phyloP scores from a whole-genome alignment of 2,888 invertebrate genomes.

The Luperina testacea region DNA sequence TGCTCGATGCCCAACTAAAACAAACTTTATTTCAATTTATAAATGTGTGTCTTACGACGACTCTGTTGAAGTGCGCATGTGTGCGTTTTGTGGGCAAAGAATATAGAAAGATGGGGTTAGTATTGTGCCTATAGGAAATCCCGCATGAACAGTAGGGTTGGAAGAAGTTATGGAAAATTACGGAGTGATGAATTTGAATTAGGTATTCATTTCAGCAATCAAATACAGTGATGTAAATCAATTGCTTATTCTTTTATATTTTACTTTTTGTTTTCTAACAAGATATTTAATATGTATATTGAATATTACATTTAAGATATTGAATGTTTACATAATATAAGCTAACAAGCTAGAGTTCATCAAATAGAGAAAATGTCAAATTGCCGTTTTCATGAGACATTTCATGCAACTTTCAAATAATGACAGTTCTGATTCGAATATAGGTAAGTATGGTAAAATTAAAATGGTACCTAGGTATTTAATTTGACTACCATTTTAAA shows the following conservation, averaged over 20 bases:
- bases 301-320: no score
- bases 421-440: not conserved
- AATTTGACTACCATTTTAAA: no score
- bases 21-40: slow-evolving; percentile 89
- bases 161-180: not conserved
- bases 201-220: not conserved
- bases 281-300: no score
- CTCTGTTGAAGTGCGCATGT: slow-evolving; percentile 79
- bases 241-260: not conserved
- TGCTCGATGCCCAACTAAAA: slow-evolving; percentile 89
- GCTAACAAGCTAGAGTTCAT: not conserved
- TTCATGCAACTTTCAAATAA: not conserved
- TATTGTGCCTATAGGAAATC: slow-evolving; percentile 41
- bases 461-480: not conserved
- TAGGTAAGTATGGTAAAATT: not conserved
- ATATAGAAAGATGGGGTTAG: slow-evolving; percentile 45
- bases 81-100: slow-evolving; percentile 80
- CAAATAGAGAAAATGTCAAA: not conserved
- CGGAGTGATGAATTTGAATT: not conserved
- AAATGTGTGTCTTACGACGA: slow-evolving; percentile 82
- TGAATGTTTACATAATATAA: no score
- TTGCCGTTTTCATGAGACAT: not conserved
- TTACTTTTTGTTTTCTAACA: no score
- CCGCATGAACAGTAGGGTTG: not conserved
- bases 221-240: not conserved